phyloP scores from a whole-genome alignment of 2,888 invertebrate species.

The Eupithecia subfuscata region DNA sequence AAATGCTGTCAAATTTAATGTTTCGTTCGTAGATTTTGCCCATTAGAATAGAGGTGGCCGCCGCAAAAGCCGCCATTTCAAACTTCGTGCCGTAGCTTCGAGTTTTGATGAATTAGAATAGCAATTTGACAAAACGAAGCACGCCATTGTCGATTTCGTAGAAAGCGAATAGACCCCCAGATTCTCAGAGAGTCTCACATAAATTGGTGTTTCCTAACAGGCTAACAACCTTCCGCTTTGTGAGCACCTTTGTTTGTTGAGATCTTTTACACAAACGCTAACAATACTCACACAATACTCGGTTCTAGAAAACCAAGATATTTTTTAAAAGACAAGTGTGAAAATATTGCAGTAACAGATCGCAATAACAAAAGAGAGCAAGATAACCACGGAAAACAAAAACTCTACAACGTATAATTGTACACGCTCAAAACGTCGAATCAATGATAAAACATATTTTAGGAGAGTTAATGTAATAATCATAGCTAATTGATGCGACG shows the following conservation, averaged over 20 bases:
- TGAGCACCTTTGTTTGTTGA: constrained; percentile 12
- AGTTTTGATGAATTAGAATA: too few relatives aligned
- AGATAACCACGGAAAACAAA: neutral
- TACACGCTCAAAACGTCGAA: neutral
- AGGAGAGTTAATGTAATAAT: neutral
- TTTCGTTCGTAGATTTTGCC: too few relatives aligned
- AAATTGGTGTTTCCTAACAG: constrained; percentile 13
- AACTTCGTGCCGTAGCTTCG: too few relatives aligned
- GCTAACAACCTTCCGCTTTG: constrained; percentile 12
- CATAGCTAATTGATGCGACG: neutral
- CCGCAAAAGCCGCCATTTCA: too few relatives aligned
- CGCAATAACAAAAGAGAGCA: neutral
- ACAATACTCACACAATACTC: neutral
- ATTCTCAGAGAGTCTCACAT: neutral
- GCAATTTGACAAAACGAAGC: too few relatives aligned
- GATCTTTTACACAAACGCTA: constrained; percentile 1
- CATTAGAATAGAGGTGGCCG: too few relatives aligned
- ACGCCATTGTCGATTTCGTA: too few relatives aligned
- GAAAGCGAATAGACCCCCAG: too few relatives aligned
- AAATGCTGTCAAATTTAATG: too few relatives aligned
- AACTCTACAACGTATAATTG: neutral
- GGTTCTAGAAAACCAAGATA: neutral
- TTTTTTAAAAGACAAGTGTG: neutral
- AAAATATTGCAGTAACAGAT: neutral
- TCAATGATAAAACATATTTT: neutral